phyloP scores from a whole-genome alignment of 1,140 invertebrate species.

The Papilio xuthus region DNA sequence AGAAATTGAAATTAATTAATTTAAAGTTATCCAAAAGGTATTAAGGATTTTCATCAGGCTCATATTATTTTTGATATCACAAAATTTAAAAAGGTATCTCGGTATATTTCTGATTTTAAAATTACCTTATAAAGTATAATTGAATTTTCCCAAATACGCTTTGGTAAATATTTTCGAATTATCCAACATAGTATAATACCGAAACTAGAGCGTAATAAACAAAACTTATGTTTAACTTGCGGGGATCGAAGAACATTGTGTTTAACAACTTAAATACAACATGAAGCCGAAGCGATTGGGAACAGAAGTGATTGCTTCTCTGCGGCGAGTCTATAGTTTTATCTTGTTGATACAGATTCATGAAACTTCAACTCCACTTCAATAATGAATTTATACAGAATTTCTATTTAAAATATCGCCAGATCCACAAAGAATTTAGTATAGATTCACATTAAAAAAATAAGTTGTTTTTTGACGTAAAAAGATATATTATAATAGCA shows the following conservation, averaged over 20 bases:
- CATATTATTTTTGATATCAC: too few species aligned
- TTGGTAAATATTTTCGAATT: neutral
- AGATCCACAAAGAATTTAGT: neutral
- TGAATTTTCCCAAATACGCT: neutral
- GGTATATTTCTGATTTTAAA: neutral
- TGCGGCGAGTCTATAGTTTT: constrained; percentile 20
- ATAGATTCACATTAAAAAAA: neutral
- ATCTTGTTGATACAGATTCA: constrained; percentile 1
- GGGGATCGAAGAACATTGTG: constrained; percentile 17
- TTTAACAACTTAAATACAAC: constrained; percentile 28
- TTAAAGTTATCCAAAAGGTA: too few species aligned
- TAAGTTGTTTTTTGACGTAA: too few species aligned
- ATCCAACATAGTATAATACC: neutral
- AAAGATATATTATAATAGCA: too few species aligned
- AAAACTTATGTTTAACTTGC: constrained; percentile 16
- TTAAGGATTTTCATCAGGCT: too few species aligned
- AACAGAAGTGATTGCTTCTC: constrained; percentile 13
- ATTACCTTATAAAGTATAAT: neutral
- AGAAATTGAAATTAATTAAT: too few species aligned
- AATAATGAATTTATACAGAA: neutral
- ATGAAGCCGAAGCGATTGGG: constrained; percentile 10
- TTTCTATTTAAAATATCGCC: neutral
- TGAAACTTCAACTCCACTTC: neutral
- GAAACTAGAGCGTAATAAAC: neutral
- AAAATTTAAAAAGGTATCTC: too few species aligned